Base-by-base conservation (phyloP, 23 tunicate species). In the Botrylloides violaceus region DNA sequence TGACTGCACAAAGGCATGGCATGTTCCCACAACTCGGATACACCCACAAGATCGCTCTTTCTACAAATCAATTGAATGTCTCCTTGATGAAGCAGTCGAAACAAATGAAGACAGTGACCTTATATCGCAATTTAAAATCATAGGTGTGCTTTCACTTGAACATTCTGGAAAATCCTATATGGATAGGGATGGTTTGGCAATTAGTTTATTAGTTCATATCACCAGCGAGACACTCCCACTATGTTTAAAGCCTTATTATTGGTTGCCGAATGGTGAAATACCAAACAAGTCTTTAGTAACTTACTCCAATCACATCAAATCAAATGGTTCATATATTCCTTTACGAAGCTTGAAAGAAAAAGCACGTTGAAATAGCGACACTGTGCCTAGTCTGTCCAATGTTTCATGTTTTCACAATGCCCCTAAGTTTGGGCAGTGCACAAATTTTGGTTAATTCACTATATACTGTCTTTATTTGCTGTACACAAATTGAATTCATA, bases 31-130 rank as follows among this genome's bases (percentile, higher is more conserved):
- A 27, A 25, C 70, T 28, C 70, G 70, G 3, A 63, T 63, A 3
- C 70, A 63, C 29, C 70, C 34, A 33, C 35, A 63, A 3, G 70
- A 63, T 9, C 32, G 32, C 20, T 63, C 70, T 3, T 63, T 63
- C 36, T 33, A 28, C 29, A 28, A 33, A 63, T 33, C 70, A 29
- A 9, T 63, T 3, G 35, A 63, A 27, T 26, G 35, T 31, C 3
- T 63, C 3, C 33, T 31, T 4, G 33, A 63, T 19, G 70, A 25
- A 15, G 53, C 53, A 43, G n/a, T n/a, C n/a, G n/a, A n/a, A n/a
- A n/a, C n/a, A n/a, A n/a, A n/a, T n/a, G 28, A 7, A 22, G 12
- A 63, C 4, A 29, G 36, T 9, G 70, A 12, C 33, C n/a, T 19
- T 29, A 31, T 22, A 3, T 3, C 33, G 7, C 53, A 43, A 15